phyloP scores from a whole-genome alignment of 2,113 vertebrate species.

The Rhinopomastus cyanomelas region DNA sequence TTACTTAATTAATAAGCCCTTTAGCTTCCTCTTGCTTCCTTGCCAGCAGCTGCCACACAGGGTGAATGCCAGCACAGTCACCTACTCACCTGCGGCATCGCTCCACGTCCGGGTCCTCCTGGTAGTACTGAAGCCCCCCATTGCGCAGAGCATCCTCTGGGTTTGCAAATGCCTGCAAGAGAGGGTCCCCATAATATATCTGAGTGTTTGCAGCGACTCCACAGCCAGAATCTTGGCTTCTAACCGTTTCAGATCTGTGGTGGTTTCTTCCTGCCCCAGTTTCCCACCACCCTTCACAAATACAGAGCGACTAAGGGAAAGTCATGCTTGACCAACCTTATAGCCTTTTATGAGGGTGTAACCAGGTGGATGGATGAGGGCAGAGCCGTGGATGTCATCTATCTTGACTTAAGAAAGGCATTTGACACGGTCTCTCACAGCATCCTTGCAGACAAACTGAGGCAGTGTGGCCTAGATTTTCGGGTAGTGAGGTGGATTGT shows the following conservation, averaged over 20 bases:
- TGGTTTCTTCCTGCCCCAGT: neutral
- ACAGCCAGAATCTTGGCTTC: neutral
- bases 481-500: no score
- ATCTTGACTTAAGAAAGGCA: no score
- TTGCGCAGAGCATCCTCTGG: conserved; percentile 89
- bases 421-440: no score
- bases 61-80: fast-evolving
- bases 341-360: no score
- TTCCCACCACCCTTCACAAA: neutral
- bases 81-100: conserved; percentile 81
- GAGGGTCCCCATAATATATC: neutral
- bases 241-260: neutral
- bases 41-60: neutral
- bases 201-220: neutral
- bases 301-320: fast-evolving
- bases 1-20: neutral
- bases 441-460: no score
- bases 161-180: conserved; percentile 90
- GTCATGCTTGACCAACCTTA: no score
- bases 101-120: conserved; percentile 86
- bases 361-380: no score
- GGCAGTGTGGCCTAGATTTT: no score
- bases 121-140: conserved; percentile 82
- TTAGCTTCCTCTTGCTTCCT: neutral
- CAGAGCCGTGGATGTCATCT: no score